A percentile compares a stretch with the other conserved stretches of the same genome.
phyloP scores from a whole-genome alignment of 2,797 vertebrate species.

The Hippopotamyrus pictus region DNA sequence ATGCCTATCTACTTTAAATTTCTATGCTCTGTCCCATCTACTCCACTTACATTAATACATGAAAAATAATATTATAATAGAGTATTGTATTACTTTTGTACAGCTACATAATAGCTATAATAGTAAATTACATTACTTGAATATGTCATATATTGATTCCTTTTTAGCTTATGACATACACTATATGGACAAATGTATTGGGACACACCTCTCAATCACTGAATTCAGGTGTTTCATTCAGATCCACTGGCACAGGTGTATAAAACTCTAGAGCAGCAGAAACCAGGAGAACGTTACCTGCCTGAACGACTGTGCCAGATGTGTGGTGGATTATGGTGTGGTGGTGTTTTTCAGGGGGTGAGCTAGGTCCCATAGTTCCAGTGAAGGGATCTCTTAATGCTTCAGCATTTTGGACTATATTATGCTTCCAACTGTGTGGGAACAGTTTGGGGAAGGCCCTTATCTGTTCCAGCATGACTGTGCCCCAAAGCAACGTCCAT shows the following conservation, averaged over 20 bases:
- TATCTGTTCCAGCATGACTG: neutral
- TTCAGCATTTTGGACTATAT: neutral
- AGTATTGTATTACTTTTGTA: neutral
- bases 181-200: neutral
- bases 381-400: neutral
- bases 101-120: neutral
- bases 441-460: neutral
- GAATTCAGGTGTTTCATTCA: neutral
- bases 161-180: neutral
- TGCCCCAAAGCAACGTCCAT: neutral
- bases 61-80: neutral
- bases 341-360: neutral
- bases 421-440: neutral
- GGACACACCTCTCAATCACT: neutral
- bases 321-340: neutral
- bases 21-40: neutral
- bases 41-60: neutral
- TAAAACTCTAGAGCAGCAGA: neutral
- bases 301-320: neutral
- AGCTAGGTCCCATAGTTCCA: neutral
- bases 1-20: neutral
- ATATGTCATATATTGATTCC: neutral
- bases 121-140: neutral
- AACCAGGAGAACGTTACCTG: neutral
- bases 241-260: neutral